phyloP scores from a whole-genome alignment of 2,113 vertebrate species.

The Mustelus asterias region DNA sequence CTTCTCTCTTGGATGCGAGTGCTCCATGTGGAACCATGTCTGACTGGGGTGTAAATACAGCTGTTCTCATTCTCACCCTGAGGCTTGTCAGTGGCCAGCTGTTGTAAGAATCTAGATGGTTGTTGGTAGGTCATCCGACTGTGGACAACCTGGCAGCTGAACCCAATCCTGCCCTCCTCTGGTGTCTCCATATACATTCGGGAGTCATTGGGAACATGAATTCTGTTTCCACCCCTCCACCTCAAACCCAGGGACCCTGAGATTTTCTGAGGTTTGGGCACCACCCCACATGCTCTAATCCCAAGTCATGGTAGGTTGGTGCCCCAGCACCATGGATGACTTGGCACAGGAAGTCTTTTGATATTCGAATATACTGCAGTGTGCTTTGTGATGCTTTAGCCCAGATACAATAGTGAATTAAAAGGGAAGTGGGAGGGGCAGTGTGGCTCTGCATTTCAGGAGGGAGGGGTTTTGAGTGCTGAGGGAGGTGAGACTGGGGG shows the following conservation, averaged over 20 bases:
- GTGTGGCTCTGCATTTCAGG: background rate
- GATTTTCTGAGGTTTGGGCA: background rate
- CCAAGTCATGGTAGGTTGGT: background rate
- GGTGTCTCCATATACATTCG: background rate
- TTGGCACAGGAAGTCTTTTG: background rate
- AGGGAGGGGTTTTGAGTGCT: background rate
- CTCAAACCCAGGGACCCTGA: background rate
- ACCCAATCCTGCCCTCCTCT: background rate
- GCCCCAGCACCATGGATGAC: background rate
- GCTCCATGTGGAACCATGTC: background rate
- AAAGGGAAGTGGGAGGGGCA: background rate
- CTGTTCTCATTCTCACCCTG: background rate
- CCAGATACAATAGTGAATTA: background rate
- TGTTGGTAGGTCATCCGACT: background rate
- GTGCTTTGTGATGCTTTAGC: background rate
- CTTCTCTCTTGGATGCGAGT: background rate
- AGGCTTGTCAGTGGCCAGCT: background rate
- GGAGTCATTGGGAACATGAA: background rate
- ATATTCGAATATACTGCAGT: background rate
- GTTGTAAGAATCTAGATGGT: background rate
- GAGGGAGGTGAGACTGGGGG: background rate
- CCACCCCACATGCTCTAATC: background rate
- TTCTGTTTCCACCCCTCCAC: background rate
- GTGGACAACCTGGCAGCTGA: background rate
- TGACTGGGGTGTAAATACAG: background rate